A percentile compares a stretch with the other conserved stretches of the same genome.
Evolutionary conservation across 2,888 invertebrate species (phyloP).

Genomic region (Andrena trimmerana): DNA sequence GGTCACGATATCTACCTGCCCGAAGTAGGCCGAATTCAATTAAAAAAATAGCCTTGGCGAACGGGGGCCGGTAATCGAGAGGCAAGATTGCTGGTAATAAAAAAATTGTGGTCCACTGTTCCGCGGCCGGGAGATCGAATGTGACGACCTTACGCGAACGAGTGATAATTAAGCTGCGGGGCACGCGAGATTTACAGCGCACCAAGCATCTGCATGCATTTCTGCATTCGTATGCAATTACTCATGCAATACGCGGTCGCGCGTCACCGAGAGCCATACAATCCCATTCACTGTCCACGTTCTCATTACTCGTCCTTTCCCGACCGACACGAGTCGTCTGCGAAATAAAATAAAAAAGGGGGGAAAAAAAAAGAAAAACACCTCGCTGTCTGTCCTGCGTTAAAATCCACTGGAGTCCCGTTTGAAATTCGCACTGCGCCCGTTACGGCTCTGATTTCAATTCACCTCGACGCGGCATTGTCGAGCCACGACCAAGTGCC

Average conservation of each 20-base stretch:
- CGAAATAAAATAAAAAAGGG: neutral
- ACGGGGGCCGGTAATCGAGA: too few relatives aligned
- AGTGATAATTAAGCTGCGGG: constrained; percentile 40
- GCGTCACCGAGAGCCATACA: constrained; percentile 23
- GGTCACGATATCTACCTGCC: neutral
- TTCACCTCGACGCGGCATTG: too few relatives aligned
- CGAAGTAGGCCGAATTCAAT: too few relatives aligned
- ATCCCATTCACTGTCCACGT: constrained; percentile 40
- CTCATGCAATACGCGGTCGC: constrained; percentile 23
- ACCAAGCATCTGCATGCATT: constrained; percentile 28
- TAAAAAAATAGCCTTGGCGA: too few relatives aligned
- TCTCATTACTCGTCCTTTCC: constrained; percentile 29
- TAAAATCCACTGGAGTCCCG: too few relatives aligned
- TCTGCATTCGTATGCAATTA: constrained; percentile 43
- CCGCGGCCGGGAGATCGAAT: neutral
- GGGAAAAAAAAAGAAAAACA: too few relatives aligned
- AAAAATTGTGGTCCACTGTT: neutral
- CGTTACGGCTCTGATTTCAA: too few relatives aligned
- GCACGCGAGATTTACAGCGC: constrained; percentile 42
- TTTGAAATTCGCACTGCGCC: too few relatives aligned
- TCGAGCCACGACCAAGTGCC: too few relatives aligned
- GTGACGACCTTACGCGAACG: constrained; percentile 13
- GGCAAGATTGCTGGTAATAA: neutral
- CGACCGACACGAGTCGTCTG: neutral
- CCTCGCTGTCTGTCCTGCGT: too few relatives aligned